Evolutionary conservation across 2,888 invertebrate species (phyloP).

Genomic region (Poecilobothrus nobilitatus): DNA sequence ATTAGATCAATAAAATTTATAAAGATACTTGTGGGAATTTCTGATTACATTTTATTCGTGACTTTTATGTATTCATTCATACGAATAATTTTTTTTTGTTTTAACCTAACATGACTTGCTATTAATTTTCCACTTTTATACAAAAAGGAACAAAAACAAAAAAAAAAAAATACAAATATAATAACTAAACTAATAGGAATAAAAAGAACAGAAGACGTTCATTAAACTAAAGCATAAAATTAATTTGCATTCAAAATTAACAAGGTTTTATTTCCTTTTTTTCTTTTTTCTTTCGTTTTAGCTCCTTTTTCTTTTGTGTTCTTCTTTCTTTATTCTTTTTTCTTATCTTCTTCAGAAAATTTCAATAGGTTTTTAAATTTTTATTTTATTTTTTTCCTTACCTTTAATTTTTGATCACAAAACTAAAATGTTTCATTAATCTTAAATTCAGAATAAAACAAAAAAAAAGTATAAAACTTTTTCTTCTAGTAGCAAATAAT

Average conservation of each 20-base stretch:
- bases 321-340: too few species aligned
- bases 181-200: too few species aligned
- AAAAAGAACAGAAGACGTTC: neutral
- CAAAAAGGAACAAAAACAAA: neutral
- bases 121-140: neutral
- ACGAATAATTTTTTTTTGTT: too few species aligned
- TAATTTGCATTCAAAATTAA: conserved; percentile 1
- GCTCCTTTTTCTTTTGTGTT: too few species aligned
- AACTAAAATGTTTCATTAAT: conserved; percentile 1
- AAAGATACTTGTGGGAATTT: too few species aligned
- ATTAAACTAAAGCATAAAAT: neutral
- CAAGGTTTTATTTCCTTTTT: neutral
- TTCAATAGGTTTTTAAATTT: neutral
- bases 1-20: too few species aligned
- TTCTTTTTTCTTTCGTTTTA: neutral
- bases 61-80: too few species aligned
- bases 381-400: neutral
- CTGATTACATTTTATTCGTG: too few species aligned
- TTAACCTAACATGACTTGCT: neutral
- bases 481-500: too few species aligned
- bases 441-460: neutral
- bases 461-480: too few species aligned
- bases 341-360: too few species aligned
- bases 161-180: too few species aligned
- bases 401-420: neutral